phyloP scores from a whole-genome alignment of 2,888 invertebrate species.

The Callyntrura guangdongensis region DNA sequence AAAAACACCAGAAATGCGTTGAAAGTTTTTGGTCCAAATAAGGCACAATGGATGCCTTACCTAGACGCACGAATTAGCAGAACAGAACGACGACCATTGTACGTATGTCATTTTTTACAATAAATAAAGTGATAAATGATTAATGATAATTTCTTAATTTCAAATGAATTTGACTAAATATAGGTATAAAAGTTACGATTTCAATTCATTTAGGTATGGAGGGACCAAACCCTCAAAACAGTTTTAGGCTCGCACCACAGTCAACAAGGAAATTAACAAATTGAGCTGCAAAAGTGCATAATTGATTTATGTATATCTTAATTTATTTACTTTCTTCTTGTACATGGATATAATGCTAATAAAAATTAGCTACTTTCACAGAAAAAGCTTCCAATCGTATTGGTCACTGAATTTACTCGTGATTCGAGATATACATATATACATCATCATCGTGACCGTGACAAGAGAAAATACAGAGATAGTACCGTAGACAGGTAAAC shows the following conservation, averaged over 20 bases:
- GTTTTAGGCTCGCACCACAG: neutral
- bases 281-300: no score
- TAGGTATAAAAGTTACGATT: neutral
- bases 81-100: slow-evolving; percentile 25
- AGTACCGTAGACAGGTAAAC: no score
- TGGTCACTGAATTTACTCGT: no score
- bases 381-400: no score
- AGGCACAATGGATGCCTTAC: slow-evolving; percentile 59
- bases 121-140: no score
- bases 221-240: slow-evolving; percentile 3
- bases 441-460: neutral
- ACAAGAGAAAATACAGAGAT: neutral
- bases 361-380: no score
- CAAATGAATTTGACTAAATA: no score
- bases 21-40: slow-evolving; percentile 40
- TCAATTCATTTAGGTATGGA: slow-evolving; percentile 1
- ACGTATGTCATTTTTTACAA: slow-evolving; percentile 27
- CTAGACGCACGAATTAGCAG: slow-evolving; percentile 41
- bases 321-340: no score
- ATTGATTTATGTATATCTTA: no score
- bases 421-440: no score
- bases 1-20: slow-evolving; percentile 33
- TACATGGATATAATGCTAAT: no score
- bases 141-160: neutral
- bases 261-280: no score